Percentiles rank a stretch among this genome's conserved stretches.
Evolutionary conservation across 2,888 invertebrate species (phyloP).

Genomic region (Orthosia incerta): DNA sequence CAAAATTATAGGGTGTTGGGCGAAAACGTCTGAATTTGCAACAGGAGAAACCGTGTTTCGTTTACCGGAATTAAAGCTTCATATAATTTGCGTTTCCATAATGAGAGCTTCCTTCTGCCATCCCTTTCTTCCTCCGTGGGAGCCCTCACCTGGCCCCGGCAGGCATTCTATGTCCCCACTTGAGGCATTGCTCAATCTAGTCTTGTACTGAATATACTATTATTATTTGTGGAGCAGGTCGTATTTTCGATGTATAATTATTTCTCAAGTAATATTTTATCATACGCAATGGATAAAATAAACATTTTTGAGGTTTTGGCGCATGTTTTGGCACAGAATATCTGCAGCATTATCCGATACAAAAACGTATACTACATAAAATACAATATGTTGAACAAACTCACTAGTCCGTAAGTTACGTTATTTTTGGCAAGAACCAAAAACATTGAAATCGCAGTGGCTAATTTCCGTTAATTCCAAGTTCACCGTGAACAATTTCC

Average conservation of each 20-base stretch:
- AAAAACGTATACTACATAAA: conserved; percentile 4
- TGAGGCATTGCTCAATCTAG: conserved; percentile 33
- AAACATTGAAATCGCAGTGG: conserved; percentile 21
- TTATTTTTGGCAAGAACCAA: conserved; percentile 25
- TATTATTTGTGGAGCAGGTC: conserved; percentile 2
- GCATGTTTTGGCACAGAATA: conserved; percentile 51
- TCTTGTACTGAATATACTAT: conserved; percentile 10
- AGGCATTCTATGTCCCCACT: conserved; percentile 22
- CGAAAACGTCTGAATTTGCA: conserved; percentile 26
- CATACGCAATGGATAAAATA: conserved; percentile 16
- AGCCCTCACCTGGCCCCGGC: conserved; percentile 16
- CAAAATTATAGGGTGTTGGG: conserved; percentile 38
- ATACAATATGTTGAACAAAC: conserved; percentile 9
- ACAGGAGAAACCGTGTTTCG: conserved; percentile 52
- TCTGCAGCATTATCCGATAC: conserved; percentile 17
- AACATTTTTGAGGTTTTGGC: conserved; percentile 37
- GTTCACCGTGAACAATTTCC: conserved; percentile 49
- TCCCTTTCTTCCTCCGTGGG: conserved; percentile 25
- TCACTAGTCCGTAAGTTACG: background rate
- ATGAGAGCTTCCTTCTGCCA: conserved; percentile 61
- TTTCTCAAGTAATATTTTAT: conserved; percentile 22
- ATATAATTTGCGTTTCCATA: conserved; percentile 68
- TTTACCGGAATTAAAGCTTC: conserved; percentile 65
- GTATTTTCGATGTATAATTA: conserved; percentile 13
- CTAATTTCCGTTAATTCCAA: conserved; percentile 44